Evolutionary conservation across 2,888 invertebrate species (phyloP), one percentile per base, ranked within the genome.

Genomic region (Melanostoma mellinum): DNA sequence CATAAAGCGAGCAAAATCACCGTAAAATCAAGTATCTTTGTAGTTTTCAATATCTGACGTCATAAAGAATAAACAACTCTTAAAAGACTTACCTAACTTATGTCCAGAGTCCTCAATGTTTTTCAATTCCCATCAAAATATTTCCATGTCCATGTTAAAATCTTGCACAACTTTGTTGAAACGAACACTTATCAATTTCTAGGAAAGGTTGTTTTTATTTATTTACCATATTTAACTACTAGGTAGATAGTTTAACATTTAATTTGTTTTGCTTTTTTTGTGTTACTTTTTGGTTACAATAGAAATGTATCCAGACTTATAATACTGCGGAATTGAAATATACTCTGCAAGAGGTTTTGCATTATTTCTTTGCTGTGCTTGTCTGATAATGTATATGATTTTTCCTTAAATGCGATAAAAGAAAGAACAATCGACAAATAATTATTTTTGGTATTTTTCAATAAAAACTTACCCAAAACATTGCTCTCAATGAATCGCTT

Each of bases 311-410:
- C 91, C 91, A 87, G 88, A 87, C 75, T 88, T 87, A 86, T 91
- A 91, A 89, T 90, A 91, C 88, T 91, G 91, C 76, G 91, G 91
- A 88, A 91, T 90, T 87, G 88, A 87, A 78, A 91, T 88, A 86
- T 87, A 88, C 73, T 91, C 90, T 46, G 89, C 88, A 85, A 90
- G 71, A 48, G 88, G 87, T 35, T 79, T 84, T 44, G 67, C 55
- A 67, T 84, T 61, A 71, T 75, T 84, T 75, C 84, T 84, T 61
- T 88, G 88, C 58, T 42, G 89, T 60, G 89, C 89, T 84, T 91
- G 90, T 20, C 91, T 87, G 85, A 91, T 89, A 75, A 91, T 87
- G 82, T 91, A 88, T 40, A 90, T 90, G 74, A 91, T 88, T 89
- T 91, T 91, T 52, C 91, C 91, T 91, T 53, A 71, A 85, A 60